Conservation (phyloP, 2,113 vertebrate species). For the Hemiscyllium ocellatum region DNA sequence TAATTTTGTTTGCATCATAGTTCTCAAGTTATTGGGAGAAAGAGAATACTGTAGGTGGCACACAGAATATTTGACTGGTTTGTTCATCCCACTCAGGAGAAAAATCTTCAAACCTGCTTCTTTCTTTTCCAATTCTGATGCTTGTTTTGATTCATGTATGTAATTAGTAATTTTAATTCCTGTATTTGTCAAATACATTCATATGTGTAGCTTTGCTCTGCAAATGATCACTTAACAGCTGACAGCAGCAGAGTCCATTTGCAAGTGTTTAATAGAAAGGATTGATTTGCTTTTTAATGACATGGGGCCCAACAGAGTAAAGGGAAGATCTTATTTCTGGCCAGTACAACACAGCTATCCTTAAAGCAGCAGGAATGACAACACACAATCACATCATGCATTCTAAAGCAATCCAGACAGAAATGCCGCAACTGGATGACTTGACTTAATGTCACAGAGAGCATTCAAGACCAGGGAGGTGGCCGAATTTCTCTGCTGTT, state of each 20-base stretch:
- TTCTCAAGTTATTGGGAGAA: not conserved
- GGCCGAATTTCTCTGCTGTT: not conserved
- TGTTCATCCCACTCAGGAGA: not conserved
- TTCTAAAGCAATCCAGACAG: not conserved
- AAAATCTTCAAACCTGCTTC: not conserved
- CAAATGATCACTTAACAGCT: slow-evolving; percentile 22
- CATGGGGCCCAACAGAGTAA: not conserved
- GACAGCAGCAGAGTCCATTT: not conserved
- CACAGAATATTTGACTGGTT: not conserved
- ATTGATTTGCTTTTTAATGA: not conserved
- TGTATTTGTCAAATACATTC: not conserved
- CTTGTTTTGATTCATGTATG: not conserved
- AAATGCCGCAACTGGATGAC: not conserved
- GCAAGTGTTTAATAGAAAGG: not conserved
- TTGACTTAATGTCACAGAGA: not conserved
- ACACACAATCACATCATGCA: not conserved
- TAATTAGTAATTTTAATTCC: not conserved
- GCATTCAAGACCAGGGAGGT: not conserved
- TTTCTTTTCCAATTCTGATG: not conserved
- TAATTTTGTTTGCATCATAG: not conserved
- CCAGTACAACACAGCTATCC: not conserved
- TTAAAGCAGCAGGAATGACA: not conserved
- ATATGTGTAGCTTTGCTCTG: not conserved
- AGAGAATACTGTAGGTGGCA: not conserved
- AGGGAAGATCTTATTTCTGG: not conserved